A percentile compares a stretch with the other conserved stretches of the same genome.
Conservation (phyloP, 2,113 vertebrate genomes). For the Lophura nycthemera region DNA sequence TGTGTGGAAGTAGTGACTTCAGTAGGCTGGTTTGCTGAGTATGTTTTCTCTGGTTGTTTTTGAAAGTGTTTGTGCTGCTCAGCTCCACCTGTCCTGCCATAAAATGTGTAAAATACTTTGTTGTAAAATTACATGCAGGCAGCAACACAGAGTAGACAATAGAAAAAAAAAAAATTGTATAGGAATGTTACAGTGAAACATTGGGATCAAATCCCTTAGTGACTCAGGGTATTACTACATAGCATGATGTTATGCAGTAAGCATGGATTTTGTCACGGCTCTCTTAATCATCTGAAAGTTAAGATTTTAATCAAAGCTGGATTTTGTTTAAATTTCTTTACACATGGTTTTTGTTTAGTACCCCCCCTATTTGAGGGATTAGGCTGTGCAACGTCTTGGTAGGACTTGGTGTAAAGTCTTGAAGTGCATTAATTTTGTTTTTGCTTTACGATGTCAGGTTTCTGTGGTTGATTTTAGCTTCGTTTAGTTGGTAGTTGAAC, state of each 20-base stretch:
- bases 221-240: background rate
- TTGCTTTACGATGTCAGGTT: background rate
- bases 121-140: background rate
- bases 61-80: background rate
- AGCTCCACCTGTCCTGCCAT: background rate
- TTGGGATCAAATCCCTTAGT: background rate
- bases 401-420: background rate
- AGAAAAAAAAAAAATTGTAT: background rate
- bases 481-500: background rate
- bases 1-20: background rate
- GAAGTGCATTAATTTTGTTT: background rate
- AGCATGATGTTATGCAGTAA: background rate
- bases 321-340: background rate
- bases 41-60: background rate
- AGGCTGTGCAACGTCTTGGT: fast-evolving
- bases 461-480: background rate
- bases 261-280: background rate
- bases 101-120: background rate
- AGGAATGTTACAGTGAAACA: background rate
- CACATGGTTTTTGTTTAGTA: fast-evolving
- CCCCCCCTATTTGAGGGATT: background rate
- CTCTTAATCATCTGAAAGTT: background rate
- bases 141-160: background rate
- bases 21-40: background rate
- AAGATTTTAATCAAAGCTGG: background rate